Conservation (phyloP, 2,797 vertebrate genomes). For the Chaetophractus vellerosus region DNA sequence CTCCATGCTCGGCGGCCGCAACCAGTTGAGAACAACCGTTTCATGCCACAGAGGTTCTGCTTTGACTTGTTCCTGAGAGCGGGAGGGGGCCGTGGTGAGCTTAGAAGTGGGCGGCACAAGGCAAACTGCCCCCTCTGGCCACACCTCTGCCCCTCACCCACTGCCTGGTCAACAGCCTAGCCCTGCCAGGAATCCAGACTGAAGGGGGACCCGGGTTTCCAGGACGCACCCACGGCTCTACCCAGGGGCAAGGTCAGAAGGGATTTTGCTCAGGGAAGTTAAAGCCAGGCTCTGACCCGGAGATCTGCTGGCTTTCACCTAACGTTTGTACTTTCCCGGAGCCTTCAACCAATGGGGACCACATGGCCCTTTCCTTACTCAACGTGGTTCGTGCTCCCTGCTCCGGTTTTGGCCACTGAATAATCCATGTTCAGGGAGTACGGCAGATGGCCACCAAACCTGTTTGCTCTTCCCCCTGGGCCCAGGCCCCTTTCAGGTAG, state of each 20-base stretch:
- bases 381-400: neutral
- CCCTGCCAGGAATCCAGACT: rapidly evolving
- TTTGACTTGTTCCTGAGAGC: rapidly evolving
- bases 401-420: neutral
- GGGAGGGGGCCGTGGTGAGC: neutral
- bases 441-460: neutral
- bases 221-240: neutral
- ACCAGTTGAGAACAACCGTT: rapidly evolving
- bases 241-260: neutral
- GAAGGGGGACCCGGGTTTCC: rapidly evolving
- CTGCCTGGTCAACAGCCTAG: rapidly evolving
- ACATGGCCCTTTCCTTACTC: neutral
- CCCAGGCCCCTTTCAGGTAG: neutral
- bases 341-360: neutral
- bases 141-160: no score
- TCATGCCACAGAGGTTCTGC: neutral
- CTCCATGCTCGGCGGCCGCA: rapidly evolving
- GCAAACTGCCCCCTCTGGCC: rapidly evolving
- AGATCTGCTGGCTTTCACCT: neutral
- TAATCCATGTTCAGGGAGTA: rapidly evolving
- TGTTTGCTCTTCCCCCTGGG: neutral
- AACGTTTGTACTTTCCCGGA: neutral
- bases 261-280: neutral
- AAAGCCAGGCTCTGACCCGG: neutral
- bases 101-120: rapidly evolving